Percentiles rank a stretch among this genome's conserved stretches.
phyloP scores from a whole-genome alignment of 2,888 invertebrate species.

The Tineola bisselliella region DNA sequence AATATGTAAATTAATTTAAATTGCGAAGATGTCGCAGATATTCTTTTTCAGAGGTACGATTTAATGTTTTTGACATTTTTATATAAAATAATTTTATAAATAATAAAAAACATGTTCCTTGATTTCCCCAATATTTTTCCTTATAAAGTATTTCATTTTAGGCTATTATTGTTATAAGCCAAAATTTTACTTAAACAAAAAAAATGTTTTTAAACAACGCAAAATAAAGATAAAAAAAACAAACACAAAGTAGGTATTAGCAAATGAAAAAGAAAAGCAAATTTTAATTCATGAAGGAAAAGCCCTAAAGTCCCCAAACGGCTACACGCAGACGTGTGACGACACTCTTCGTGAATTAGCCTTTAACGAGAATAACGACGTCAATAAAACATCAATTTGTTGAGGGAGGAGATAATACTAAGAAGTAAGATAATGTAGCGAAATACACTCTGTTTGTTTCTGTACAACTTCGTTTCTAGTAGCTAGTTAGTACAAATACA shows the following conservation, averaged over 20 bases:
- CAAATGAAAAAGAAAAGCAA: background rate
- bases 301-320: slow-evolving; percentile 1
- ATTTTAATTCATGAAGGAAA: background rate
- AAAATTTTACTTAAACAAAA: no score
- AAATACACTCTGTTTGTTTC: background rate
- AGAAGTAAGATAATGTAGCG: background rate
- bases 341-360: slow-evolving; percentile 15
- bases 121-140: background rate
- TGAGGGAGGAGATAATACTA: background rate
- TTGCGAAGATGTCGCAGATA: background rate
- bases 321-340: background rate
- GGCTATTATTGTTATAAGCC: no score
- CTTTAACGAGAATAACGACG: slow-evolving; percentile 14
- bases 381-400: slow-evolving; percentile 14
- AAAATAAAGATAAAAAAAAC: no score
- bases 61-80: background rate
- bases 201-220: no score
- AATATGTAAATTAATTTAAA: background rate
- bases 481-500: no score
- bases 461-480: no score
- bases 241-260: no score
- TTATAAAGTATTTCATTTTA: background rate
- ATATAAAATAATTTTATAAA: background rate
- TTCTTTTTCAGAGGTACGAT: background rate
- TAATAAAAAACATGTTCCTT: background rate